Base-by-base conservation (phyloP, 2,888 invertebrate genomes). In the Zaprionus lineosus region DNA sequence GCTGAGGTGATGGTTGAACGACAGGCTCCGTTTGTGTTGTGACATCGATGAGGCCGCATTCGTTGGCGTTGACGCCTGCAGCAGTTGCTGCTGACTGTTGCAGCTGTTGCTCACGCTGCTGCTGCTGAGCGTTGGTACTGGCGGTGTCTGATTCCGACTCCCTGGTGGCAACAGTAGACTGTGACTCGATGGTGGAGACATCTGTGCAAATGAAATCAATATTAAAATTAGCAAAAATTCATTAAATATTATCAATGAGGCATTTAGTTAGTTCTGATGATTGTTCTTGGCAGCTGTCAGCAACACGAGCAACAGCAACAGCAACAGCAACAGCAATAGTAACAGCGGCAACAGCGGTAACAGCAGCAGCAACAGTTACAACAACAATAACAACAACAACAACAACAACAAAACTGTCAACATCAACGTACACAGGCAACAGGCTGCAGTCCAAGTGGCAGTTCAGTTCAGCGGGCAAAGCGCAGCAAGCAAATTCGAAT, bases 1-100 rank as follows among this genome's bases (percentile, higher is more conserved):
- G 89, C 93, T 93, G 91, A 93, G 92, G 90, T 93, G 93, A 90
- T 93, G 93, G 90, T 93, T 93, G 91, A 93, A 92, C 88, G 93
- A 93, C 83, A 92, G 93, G 91, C 91, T 93, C 92, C 91, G 92
- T 92, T 92, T 93, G 91, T 92, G 93, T 91, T 91, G 93, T 89
- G 92, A 92, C 91, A 91, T 56, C 63, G 77, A 64, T 71, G 67
- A 69, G 39, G 64, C 61, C 51, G 69, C 71, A 52, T 57, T 70
- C 43, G 61, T 65, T 39, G 62, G 60, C 44, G 64, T 34, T 61
- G 84, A 39, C 46, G 62, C 58, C 63, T 56, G 52, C 60, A 57
- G 40, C 46, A 51, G 67, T 36, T 55, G 63, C 40, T 64, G 64
- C 31, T 55, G 63, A 39, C 61, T 61, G 52, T 31, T 73, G 72